These are phyloP conservation scores for Busseola fusca DNA, from an alignment of 2,888 invertebrate genomes.

Conservation along the genomic window DNA sequence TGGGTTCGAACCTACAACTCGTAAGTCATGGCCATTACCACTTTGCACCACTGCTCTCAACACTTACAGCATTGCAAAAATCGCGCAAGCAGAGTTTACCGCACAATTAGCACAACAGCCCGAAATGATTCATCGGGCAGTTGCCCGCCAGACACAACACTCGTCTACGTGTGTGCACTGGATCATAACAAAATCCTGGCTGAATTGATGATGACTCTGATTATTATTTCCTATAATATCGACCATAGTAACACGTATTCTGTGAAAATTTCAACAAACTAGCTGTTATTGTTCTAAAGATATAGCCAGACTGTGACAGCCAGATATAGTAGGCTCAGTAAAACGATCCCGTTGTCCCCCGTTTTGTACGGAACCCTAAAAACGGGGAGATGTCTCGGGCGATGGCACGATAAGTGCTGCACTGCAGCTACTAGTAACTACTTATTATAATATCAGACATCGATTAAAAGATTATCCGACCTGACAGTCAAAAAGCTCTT, in stretches of 20 bases:
- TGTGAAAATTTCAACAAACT: too few relatives aligned
- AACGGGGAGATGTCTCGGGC: slow-evolving; percentile 22
- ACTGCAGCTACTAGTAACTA: slow-evolving; percentile 25
- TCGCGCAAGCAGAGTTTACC: too few relatives aligned
- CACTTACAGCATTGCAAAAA: too few relatives aligned
- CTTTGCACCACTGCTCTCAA: too few relatives aligned
- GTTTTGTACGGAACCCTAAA: neutral
- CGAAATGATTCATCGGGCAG: too few relatives aligned
- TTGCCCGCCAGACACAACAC: too few relatives aligned
- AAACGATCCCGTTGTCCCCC: too few relatives aligned
- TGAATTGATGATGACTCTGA: neutral
- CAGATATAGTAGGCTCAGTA: neutral
- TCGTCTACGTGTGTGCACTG: too few relatives aligned
- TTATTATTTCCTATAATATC: neutral
- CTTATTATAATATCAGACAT: slow-evolving; percentile 2
- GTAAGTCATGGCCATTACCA: too few relatives aligned
- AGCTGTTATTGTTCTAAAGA: neutral
- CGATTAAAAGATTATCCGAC: slow-evolving; percentile 12
- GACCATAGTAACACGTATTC: neutral
- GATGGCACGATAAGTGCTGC: slow-evolving; percentile 19
- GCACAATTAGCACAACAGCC: too few relatives aligned
- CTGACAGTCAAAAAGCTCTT: slow-evolving; percentile 10
- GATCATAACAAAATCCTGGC: too few relatives aligned
- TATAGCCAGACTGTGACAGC: neutral
- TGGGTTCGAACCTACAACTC: too few relatives aligned